Evolutionary conservation across 2,888 invertebrate species (phyloP), one percentile per base, ranked within the genome.

Genomic region (Metopia argyrocephala): DNA sequence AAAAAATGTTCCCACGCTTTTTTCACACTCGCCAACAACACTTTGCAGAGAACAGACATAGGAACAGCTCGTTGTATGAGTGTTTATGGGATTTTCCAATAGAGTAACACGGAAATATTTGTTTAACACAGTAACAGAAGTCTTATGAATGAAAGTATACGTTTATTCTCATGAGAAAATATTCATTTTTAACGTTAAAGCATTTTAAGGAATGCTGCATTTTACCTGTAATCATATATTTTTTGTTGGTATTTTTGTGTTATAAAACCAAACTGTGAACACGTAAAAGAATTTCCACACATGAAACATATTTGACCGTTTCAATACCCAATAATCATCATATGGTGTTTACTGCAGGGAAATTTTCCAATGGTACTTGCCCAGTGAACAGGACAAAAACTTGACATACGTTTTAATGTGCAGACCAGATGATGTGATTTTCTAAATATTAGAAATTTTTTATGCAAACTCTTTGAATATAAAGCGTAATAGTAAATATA

Each of bases 401-500:
- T 86, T 84, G 86, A 81, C 89, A 89, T 87, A 89, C 85, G 88
- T 85, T 85, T 85, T 84, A 89, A 89, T 89, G 87, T 89, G 89
- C 86, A 75, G 83, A 87, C 86, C 89, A 89, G 87, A 88, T 89
- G 90, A 87, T 85, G 85, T 79, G 82, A 84, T 84, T 83, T 84
- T 82, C 76, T 82, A 75, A 48, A 48, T 56, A n/a, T n/a, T n/a
- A n/a, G n/a, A n/a, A n/a, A n/a, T n/a, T n/a, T n/a, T n/a, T n/a
- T n/a, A n/a, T n/a, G n/a, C n/a, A n/a, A n/a, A n/a, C n/a, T 56
- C 45, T 25, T 27, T 31, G 7, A 23, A 21, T 12, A 31, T 12
- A 12, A 2, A 38, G 12, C 2, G 15, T 9, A 38, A 0, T 3
- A 12, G 38, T n/a, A n/a, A 15, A 38, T 4, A 3, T 9, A 15